Percentiles rank a stretch among this genome's conserved stretches.
Evolutionary conservation across 2,888 invertebrate species (phyloP).

Genomic region (Melanostoma scalare): DNA sequence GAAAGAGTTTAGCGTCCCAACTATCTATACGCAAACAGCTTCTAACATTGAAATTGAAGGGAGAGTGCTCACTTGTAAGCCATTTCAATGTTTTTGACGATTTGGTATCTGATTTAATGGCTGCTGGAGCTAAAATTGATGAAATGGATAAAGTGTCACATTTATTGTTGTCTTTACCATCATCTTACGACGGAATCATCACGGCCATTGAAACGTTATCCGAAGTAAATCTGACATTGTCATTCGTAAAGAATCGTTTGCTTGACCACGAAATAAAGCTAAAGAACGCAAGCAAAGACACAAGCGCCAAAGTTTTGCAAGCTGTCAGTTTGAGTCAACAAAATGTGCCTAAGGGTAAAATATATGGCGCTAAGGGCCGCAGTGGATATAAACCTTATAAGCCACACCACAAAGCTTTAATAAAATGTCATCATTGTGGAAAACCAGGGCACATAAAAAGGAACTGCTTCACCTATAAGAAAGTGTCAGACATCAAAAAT

Average conservation of each 20-base stretch:
- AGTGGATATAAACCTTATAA: neutral
- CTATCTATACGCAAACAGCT: conserved; percentile 5
- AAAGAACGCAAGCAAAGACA: neutral
- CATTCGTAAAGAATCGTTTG: conserved; percentile 77
- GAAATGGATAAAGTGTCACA: conserved; percentile 30
- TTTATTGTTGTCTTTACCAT: conserved; percentile 77
- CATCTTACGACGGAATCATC: conserved; percentile 77
- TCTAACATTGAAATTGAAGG: conserved; percentile 2
- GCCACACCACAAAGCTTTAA: neutral
- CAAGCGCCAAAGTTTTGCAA: no score
- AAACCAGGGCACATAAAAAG: conserved; percentile 75
- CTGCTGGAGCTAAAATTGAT: no score
- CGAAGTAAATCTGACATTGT: conserved; percentile 76
- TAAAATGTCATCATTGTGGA: conserved; percentile 76
- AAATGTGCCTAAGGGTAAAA: no score
- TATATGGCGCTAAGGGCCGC: no score
- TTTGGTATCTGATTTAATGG: no score
- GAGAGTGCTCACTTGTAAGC: neutral
- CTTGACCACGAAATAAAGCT: conserved; percentile 60
- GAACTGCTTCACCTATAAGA: conserved; percentile 74
- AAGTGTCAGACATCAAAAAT: conserved; percentile 6
- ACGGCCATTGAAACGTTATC: conserved; percentile 78
- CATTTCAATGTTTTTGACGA: no score
- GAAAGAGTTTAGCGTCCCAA: conserved; percentile 2
- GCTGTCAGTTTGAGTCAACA: no score